Evolutionary conservation across 1,140 invertebrate genomes (phyloP).

Genomic region (Drosophila pseudoananassae): DNA sequence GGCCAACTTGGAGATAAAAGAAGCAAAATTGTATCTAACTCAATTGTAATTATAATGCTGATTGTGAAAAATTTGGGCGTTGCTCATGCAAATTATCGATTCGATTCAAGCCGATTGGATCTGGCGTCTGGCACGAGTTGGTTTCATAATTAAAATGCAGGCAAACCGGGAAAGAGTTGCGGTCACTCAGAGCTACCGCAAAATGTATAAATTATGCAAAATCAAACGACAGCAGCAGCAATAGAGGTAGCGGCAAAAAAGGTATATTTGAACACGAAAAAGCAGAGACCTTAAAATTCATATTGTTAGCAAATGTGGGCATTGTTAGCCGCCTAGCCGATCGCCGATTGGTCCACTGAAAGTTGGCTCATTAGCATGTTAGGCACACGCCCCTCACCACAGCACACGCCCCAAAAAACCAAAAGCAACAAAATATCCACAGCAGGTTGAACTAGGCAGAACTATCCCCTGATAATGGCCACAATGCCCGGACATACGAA

Average conservation of each 20-base stretch:
- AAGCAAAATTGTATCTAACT: neutral
- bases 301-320: slow-evolving; percentile 65
- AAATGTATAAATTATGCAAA: slow-evolving; percentile 70
- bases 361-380: slow-evolving; percentile 79
- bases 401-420: slow-evolving; percentile 58
- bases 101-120: slow-evolving; percentile 45
- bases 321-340: slow-evolving; percentile 47
- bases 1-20: neutral
- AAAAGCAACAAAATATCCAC: neutral
- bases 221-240: slow-evolving; percentile 29
- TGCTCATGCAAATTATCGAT: slow-evolving; percentile 62
- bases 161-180: slow-evolving; percentile 61
- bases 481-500: slow-evolving; percentile 18
- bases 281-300: slow-evolving; percentile 55
- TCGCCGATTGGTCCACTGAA: slow-evolving; percentile 68
- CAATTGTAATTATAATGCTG: slow-evolving; percentile 45
- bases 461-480: slow-evolving; percentile 55
- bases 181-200: slow-evolving; percentile 62
- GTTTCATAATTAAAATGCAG: slow-evolving; percentile 71
- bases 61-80: slow-evolving; percentile 54
- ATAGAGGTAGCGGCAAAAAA: slow-evolving; percentile 17
- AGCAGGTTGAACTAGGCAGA: slow-evolving; percentile 42
- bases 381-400: slow-evolving; percentile 69
- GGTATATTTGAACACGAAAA: slow-evolving; percentile 32
- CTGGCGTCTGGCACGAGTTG: slow-evolving; percentile 62